Evolutionary conservation across 1,140 invertebrate genomes (phyloP), one percentile per base, ranked within the genome.

Genomic region (Temnothorax longispinosus): DNA sequence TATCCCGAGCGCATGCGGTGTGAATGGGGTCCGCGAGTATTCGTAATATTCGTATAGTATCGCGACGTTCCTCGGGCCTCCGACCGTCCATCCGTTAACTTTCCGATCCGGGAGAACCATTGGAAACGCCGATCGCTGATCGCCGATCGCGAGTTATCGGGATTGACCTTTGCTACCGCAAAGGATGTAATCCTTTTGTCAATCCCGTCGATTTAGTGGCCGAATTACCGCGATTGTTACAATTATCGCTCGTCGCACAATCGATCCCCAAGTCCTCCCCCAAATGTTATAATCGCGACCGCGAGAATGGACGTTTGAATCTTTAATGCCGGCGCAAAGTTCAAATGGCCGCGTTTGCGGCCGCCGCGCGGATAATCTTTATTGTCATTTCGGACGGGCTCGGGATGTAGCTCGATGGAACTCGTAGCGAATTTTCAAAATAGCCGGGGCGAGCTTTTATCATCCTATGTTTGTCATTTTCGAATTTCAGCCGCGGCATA

Each of bases 401-500:
- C 50, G 50, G 50, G 50, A 44, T 0, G 32, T 27, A 27, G 27
- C 27, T 27, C 32, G 32, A 38, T 4, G 8, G 15, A 27, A 11
- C 3, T n/a, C 35, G 64, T 11, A 10, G 35, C 0, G 27, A 27
- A 27, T 65, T 65, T 41, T 15, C 52, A n/a, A 52, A 18, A 6
- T 5, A 71, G 7, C 27, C 1, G 11, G 15, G 18, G 32, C 15
- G 27, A 32, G 38, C 11, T 27, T 35, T 78, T 3, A 78, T 52
- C 44, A 8, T n/a, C 7, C 27, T 27, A 1, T 27, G 27, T 21
- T 8, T 7, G 27, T 47, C 27, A 50, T 86, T 89, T 87, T 80
- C 91, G 54, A 2, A 88, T 92, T 93, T 89, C 93, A 96, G 96
- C 97, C 82, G 97, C 97, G 88, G 97, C 97, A 10, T 98, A 98